phyloP scores from a whole-genome alignment of 2,113 vertebrate genomes.

The Alexandromys fortis region DNA sequence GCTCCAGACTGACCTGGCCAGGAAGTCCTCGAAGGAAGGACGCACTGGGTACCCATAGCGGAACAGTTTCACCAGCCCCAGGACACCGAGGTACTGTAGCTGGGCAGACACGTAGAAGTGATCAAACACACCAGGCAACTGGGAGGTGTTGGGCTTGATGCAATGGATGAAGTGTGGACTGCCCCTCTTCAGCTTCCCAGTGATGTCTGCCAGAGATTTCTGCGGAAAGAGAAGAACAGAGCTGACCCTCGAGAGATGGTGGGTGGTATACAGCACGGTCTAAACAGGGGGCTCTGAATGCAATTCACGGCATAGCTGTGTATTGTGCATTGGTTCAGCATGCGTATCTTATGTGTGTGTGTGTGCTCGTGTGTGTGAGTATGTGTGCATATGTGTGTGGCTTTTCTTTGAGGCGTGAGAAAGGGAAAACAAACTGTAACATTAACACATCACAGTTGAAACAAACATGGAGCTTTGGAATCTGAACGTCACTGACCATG shows the following conservation, averaged over 20 bases:
- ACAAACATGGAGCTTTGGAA: background rate
- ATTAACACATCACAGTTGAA: background rate
- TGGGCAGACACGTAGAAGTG: slow-evolving; percentile 94
- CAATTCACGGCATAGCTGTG: fast-evolving
- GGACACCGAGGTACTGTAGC: slow-evolving; percentile 94
- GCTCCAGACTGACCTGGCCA: slow-evolving; percentile 89
- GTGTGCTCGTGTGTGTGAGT: too few species aligned
- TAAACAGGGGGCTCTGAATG: background rate
- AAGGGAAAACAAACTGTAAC: background rate
- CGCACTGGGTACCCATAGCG: slow-evolving; percentile 94
- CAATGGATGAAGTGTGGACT: slow-evolving; percentile 93
- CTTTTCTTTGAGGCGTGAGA: background rate
- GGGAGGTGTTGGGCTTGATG: slow-evolving; percentile 91
- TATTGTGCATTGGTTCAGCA: background rate
- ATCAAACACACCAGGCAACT: slow-evolving; percentile 91
- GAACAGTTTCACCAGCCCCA: slow-evolving; percentile 95
- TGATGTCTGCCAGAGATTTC: slow-evolving; percentile 93
- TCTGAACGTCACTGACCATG: slow-evolving; percentile 87
- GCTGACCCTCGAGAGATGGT: background rate
- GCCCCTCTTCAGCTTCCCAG: slow-evolving; percentile 90
- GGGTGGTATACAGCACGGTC: too few species aligned
- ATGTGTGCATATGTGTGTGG: background rate
- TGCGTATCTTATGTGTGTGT: background rate
- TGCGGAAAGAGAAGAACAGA: slow-evolving; percentile 69
- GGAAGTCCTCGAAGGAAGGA: slow-evolving; percentile 92